Evolutionary conservation across 2,888 invertebrate genomes (phyloP).

Genomic region (Rhagophthalmus giganteus): DNA sequence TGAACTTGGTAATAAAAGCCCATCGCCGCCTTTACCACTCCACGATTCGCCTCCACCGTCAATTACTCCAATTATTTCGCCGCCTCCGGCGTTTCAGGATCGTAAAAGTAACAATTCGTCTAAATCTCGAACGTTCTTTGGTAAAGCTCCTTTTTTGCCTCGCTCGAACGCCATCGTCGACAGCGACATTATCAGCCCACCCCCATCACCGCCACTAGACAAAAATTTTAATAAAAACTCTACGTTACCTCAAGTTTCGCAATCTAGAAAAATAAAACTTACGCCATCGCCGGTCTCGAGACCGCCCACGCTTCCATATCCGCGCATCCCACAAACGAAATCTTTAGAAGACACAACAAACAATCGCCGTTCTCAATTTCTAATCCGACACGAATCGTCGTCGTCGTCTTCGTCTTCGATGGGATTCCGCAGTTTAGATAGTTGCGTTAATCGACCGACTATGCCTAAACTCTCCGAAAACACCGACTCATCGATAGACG

Average conservation of each 20-base stretch:
- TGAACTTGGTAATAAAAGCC: constrained; percentile 48
- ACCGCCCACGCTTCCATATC: constrained; percentile 24
- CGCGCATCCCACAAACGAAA: constrained; percentile 59
- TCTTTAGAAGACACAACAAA: constrained; percentile 60
- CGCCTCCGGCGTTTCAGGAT: constrained; percentile 72
- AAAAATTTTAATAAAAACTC: constrained; percentile 46
- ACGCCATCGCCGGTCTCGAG: constrained; percentile 25
- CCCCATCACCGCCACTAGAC: constrained; percentile 54
- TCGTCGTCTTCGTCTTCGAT: constrained; percentile 63
- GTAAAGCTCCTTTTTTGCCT: constrained; percentile 59
- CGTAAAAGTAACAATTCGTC: constrained; percentile 42
- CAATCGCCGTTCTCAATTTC: constrained; percentile 61
- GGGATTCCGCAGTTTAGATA: constrained; percentile 67
- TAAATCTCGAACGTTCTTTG: constrained; percentile 51
- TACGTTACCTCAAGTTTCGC: constrained; percentile 33
- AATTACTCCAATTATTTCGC: constrained; percentile 70
- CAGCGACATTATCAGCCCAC: constrained; percentile 60
- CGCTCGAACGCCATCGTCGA: constrained; percentile 61
- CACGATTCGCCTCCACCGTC: constrained; percentile 63
- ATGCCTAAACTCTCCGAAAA: constrained; percentile 59
- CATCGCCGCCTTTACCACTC: constrained; percentile 49
- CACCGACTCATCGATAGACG: constrained; percentile 56
- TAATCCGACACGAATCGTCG: constrained; percentile 59
- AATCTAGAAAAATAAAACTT: constrained; percentile 40
- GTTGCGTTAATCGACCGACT: constrained; percentile 54